Evolutionary conservation across 1,140 invertebrate species (phyloP).

Genomic region (Drosophila bifasciata): DNA sequence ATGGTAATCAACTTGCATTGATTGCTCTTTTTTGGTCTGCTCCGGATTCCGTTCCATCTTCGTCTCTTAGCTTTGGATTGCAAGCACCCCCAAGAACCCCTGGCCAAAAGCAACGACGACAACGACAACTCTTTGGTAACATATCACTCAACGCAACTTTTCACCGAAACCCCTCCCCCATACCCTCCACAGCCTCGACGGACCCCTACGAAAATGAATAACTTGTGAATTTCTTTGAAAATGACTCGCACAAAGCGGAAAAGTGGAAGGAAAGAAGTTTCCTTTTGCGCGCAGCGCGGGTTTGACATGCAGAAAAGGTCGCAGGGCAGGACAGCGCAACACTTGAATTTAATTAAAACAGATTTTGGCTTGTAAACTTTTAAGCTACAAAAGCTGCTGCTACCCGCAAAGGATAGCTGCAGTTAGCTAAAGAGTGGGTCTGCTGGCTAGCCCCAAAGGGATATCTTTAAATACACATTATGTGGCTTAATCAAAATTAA

Average conservation of each 20-base stretch:
- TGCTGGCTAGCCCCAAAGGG: background rate
- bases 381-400: constrained; percentile 54
- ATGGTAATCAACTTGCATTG: constrained; percentile 49
- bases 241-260: constrained; percentile 38
- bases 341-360: constrained; percentile 77
- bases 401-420: constrained; percentile 30
- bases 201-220: constrained; percentile 32
- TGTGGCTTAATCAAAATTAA: constrained; percentile 54
- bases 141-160: constrained; percentile 43
- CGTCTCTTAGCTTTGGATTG: constrained; percentile 16
- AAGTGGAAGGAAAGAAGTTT: constrained; percentile 42
- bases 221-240: constrained; percentile 58
- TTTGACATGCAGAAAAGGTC: constrained; percentile 52
- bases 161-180: background rate
- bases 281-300: constrained; percentile 8
- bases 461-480: constrained; percentile 56
- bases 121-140: constrained; percentile 53
- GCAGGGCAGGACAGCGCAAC: constrained; percentile 13
- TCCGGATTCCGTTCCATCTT: constrained; percentile 7
- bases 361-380: constrained; percentile 60
- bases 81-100: constrained; percentile 31
- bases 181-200: background rate
- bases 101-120: constrained; percentile 30
- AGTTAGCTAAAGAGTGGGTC: constrained; percentile 22
- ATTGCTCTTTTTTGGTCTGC: constrained; percentile 17